Percentiles rank a stretch among this genome's conserved stretches.
phyloP scores from a whole-genome alignment of 2,888 invertebrate genomes.

The Noctuana brunneofusca region DNA sequence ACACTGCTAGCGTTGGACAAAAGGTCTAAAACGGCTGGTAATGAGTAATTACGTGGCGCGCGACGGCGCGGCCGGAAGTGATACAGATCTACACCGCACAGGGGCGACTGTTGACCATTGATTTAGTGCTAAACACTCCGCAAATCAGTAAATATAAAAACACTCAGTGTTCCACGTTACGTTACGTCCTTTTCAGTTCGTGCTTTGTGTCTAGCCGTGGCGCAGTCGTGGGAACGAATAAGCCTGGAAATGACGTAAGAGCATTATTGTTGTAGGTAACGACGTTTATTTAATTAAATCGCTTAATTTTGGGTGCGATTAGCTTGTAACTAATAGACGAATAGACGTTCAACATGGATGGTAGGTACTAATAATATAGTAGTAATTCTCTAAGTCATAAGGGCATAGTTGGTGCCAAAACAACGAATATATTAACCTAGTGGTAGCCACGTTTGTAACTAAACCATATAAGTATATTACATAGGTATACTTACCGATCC shows the following conservation, averaged over 20 bases:
- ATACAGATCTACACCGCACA: slow-evolving; percentile 62
- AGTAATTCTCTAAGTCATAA: no score
- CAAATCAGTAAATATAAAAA: slow-evolving; percentile 46
- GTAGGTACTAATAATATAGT: neutral
- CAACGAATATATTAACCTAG: no score
- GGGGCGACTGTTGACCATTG: slow-evolving; percentile 58
- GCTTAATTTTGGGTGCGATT: neutral
- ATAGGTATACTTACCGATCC: no score
- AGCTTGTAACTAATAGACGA: neutral
- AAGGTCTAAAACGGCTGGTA: slow-evolving; percentile 66
- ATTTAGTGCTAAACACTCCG: slow-evolving; percentile 69
- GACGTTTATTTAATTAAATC: neutral
- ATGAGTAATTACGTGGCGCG: slow-evolving; percentile 66
- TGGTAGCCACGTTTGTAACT: no score
- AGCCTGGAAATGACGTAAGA: slow-evolving; percentile 3
- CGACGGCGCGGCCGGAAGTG: slow-evolving; percentile 66
- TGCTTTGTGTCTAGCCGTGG: slow-evolving; percentile 23
- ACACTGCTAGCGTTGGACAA: slow-evolving; percentile 47
- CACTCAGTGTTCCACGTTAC: slow-evolving; percentile 18
- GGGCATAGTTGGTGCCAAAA: no score
- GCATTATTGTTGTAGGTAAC: neutral
- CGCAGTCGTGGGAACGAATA: slow-evolving; percentile 26
- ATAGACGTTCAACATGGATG: neutral
- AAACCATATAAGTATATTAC: no score
- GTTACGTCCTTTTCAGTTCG: slow-evolving; percentile 1